A percentile compares a stretch with the other conserved stretches of the same genome.
These are phyloP conservation scores for Caiman crocodilus DNA, from an alignment of 2,797 vertebrate species.

Conservation along the genomic window DNA sequence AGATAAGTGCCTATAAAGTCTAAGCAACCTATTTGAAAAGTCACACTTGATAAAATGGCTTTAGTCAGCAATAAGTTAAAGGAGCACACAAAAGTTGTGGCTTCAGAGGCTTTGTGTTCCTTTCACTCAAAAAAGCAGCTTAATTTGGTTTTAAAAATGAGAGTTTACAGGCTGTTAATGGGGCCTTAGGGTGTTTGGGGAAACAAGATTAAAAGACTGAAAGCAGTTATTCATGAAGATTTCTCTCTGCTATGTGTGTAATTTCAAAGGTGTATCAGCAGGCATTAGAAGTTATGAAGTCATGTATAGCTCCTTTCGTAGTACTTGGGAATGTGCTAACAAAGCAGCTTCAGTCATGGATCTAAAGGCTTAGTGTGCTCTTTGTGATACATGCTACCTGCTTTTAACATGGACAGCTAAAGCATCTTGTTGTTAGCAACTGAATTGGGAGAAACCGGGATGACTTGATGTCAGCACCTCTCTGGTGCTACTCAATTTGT, in stretches of 20 bases:
- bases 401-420: neutral
- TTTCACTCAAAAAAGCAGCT: neutral
- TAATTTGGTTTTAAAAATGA: neutral
- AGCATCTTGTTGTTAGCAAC: neutral
- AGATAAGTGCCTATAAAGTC: no score
- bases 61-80: neutral
- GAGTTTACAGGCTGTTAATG: neutral
- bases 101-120: neutral
- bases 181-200: neutral
- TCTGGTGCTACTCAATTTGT: neutral
- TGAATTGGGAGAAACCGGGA: conserved; percentile 4
- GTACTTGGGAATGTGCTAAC: neutral
- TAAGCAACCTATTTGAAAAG: neutral
- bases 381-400: neutral
- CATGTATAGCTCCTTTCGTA: neutral
- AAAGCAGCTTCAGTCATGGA: neutral
- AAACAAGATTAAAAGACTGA: neutral
- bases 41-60: conserved; percentile 20
- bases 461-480: neutral
- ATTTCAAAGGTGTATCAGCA: neutral
- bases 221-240: neutral
- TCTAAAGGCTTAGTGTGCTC: neutral
- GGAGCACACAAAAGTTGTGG: neutral
- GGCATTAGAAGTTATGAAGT: neutral
- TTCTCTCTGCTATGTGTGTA: neutral